Evolutionary conservation across 2,888 invertebrate species (phyloP), one percentile per base, ranked within the genome.

Genomic region (Hemithea aestivaria): DNA sequence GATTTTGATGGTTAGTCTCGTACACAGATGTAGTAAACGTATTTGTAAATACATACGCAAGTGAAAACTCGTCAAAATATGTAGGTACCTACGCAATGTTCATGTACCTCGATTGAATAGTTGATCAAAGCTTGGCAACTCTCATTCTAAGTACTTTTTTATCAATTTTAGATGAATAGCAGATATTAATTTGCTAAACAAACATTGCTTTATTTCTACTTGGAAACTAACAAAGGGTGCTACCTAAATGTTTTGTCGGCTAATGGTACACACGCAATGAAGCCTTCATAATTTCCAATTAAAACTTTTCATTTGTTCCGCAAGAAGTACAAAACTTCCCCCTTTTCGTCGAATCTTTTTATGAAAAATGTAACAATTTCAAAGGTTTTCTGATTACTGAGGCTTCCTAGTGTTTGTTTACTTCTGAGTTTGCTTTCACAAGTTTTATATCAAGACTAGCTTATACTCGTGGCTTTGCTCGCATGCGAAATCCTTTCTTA

Each of bases 281-380:
- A 51, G 46, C 46, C 45, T 51, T 45, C 40, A 35, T 28, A 36
- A 47, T 44, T 48, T 52, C 48, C 51, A 52, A 52, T 56, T 54
- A 52, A 52, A 54, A 56, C 48, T 54, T 42, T 46, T 30, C 37
- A 41, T 49, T 51, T 49, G 40, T 36, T 48, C 48, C 44, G 33
- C 25, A 42, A 34, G 11, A 33, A 37, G 40, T 31, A 31, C 34
- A 34, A 36, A 45, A 40, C 24, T 40, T 43, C 20, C 26, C 25
- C 40, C 23, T 27, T 39, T 35, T 27, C 26, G 6, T 7, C 9
- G 16, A 28, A 29, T 27, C 36, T 42, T 40, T 44, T 16, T 30
- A 41, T 44, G n/a, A n/a, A n/a, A 45, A 48, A 51, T 36, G 34
- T 37, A 38, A 31, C n/a, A n/a, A n/a, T n/a, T n/a, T n/a, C n/a